Base-by-base conservation (phyloP, 1,140 invertebrate species). In the Oppia nitens region DNA sequence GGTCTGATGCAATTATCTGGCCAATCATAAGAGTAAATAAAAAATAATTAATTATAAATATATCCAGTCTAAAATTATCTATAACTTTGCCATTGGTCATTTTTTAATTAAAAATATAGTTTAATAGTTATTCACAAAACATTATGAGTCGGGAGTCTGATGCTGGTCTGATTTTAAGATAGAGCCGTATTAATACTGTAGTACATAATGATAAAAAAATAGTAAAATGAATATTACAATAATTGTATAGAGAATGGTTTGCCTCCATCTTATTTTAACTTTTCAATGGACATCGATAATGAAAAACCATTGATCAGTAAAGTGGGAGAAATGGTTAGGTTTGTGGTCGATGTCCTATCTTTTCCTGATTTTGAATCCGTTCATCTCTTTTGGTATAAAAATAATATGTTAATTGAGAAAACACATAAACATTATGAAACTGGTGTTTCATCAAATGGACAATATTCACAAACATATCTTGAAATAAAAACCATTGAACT, bases 331-430 rank as follows among this genome's bases (percentile, higher is more conserved):
- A 47, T 60, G 14, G 60, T 65, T 1, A 29, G 23, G 2, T 63
- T 66, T 40, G 61, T 63, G 1, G 53, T 63, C 6, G 53, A 51
- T 4, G 52, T 65, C 2, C 14, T 57, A 17, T 63, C 63, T 1
- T 60, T 52, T 45, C 61, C 63, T 20, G 60, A 59, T 14, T 53
- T 61, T 12, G 23, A 25, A 17, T 47, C 55, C 1, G 47, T 64
- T 24, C 27, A 61, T 14, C 21, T 65, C 21, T 40, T 32, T 28
- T 66, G 65, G 63, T 45, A 51, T 23, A 66, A 66, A 49, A 54
- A 64, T 21, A 11, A n/a, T 48, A 29, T 47, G 17, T 51, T 6
- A 23, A 27, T 53, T 11, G 23, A 61, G 14, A 25, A 25, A 11
- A 52, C 48, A 27, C 14, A 21, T 58, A 14, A 17, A 14, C 40